Percentiles rank a stretch among this genome's conserved stretches.
These are phyloP conservation scores for Drosophila suboccidentalis DNA, from an alignment of 2,888 invertebrate species.

Conservation along the genomic window DNA sequence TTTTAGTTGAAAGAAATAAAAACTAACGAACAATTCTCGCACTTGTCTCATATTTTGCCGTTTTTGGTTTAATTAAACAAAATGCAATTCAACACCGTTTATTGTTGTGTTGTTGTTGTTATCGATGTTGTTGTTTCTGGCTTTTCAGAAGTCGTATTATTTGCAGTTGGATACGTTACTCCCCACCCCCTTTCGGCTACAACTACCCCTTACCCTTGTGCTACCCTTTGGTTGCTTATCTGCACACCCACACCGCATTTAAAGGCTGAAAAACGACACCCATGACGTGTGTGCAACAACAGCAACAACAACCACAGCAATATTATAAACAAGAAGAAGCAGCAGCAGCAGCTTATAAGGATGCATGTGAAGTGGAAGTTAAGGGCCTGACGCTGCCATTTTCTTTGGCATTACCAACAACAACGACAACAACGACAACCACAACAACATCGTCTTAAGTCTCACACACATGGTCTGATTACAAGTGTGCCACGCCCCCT, in stretches of 20 bases:
- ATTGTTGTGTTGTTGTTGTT: conserved; percentile 35
- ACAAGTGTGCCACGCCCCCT: conserved; percentile 32
- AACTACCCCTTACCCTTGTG: not conserved
- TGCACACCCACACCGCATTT: conserved; percentile 32
- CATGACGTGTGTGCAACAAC: conserved; percentile 44
- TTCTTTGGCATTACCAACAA: conserved; percentile 44
- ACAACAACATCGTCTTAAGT: conserved; percentile 39
- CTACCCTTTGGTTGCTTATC: conserved; percentile 16
- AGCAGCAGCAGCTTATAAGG: conserved; percentile 59
- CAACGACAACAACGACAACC: conserved; percentile 12
- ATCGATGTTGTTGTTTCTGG: conserved; percentile 9
- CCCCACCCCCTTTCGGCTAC: not conserved
- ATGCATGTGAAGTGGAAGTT: conserved; percentile 65
- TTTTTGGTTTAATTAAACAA: conserved; percentile 70
- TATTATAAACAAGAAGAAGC: conserved; percentile 13
- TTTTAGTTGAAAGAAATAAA: not conserved
- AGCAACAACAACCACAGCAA: conserved; percentile 23
- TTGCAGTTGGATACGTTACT: conserved; percentile 3
- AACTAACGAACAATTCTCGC: conserved; percentile 19
- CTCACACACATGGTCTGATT: conserved; percentile 62
- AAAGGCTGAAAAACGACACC: conserved; percentile 54
- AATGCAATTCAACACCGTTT: conserved; percentile 68
- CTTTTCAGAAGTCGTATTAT: conserved; percentile 33
- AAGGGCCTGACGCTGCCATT: conserved; percentile 60
- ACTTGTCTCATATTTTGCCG: conserved; percentile 38